Conservation (phyloP, 2,888 invertebrate genomes). For the Netelia virgata region DNA sequence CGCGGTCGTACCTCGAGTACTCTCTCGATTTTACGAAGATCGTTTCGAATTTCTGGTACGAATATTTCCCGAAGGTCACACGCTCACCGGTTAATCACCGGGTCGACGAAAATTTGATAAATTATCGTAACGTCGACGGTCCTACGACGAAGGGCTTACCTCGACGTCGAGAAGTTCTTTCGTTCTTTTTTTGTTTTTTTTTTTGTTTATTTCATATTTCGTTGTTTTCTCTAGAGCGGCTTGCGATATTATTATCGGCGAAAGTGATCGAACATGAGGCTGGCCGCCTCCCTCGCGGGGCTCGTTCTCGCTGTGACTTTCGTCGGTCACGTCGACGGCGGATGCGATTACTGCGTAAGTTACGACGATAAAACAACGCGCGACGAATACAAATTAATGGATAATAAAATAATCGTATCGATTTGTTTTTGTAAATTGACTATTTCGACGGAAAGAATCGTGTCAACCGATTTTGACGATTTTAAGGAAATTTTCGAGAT, state of each 20-base stretch:
- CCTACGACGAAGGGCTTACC: background rate
- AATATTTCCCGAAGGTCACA: conserved; percentile 45
- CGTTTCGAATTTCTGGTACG: background rate
- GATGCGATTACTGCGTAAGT: conserved; percentile 55
- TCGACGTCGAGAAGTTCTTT: conserved; percentile 8
- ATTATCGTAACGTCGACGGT: background rate
- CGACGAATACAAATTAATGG: no score
- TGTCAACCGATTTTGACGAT: background rate
- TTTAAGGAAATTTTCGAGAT: background rate
- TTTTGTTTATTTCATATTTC: background rate
- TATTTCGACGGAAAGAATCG: no score
- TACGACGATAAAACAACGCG: background rate
- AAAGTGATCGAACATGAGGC: conserved; percentile 66
- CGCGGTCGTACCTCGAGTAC: conserved; percentile 67
- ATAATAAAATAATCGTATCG: background rate
- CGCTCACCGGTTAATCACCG: background rate
- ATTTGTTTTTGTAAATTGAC: background rate
- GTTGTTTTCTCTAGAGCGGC: background rate
- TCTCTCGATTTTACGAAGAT: conserved; percentile 26
- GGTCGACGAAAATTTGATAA: background rate
- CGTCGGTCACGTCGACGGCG: conserved; percentile 17
- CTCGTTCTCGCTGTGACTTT: conserved; percentile 39
- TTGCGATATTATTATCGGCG: conserved; percentile 23
- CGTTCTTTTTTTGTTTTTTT: conserved; percentile 7
- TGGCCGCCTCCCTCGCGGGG: conserved; percentile 58